Base-by-base conservation (phyloP, 2,797 vertebrate genomes). In the Chelonia mydas region DNA sequence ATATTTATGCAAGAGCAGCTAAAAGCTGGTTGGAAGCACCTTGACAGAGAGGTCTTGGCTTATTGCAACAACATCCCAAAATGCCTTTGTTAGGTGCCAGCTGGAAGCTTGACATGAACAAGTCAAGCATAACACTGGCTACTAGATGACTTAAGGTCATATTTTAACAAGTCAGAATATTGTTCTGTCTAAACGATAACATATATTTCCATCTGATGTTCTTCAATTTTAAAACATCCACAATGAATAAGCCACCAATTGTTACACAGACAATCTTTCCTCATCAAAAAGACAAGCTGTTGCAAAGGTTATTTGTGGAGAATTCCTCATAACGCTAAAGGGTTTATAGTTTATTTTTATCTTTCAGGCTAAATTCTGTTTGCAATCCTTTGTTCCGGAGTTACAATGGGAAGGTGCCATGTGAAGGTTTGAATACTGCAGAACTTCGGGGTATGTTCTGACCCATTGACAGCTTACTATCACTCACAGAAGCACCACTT, bases 401-500 rank as follows among this genome's bases (percentile, higher is more conserved):
- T 31, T 51, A 15, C 5, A 92, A 84, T 49, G 80, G 47, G 76
- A 92, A 53, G 31, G 5, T 47, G 8, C 33, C n/a, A 65, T n/a
- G 3, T n/a, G 61, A 65, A 11, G 61, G 4, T 65, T 25, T 74
- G 2, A 80, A 88, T 45, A 51, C 87, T 82, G 11, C 86, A 81
- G 23, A 80, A 10, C 21, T 83, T 27, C 77, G 85, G 17, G 13
- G 82, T 90, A 77, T 33, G 59, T 25, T 65, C 37, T 41, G 25
- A 76, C 92, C 86, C 88, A 21, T 41, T 81, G 89, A 27, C 76
- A 88, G 89, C 72, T 90, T 92, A 79, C 84, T 59, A 65, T 11
- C 3, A 31, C 54, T 86, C 31, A 9, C 49, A 86, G 87, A 83
- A 88, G 37, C 53, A 83, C 12, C 59, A 37, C 6, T 84, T 94